Percentiles rank a stretch among this genome's conserved stretches.
Evolutionary conservation across 2,113 vertebrate genomes (phyloP).

Genomic region (Rhadina sibilatrix): DNA sequence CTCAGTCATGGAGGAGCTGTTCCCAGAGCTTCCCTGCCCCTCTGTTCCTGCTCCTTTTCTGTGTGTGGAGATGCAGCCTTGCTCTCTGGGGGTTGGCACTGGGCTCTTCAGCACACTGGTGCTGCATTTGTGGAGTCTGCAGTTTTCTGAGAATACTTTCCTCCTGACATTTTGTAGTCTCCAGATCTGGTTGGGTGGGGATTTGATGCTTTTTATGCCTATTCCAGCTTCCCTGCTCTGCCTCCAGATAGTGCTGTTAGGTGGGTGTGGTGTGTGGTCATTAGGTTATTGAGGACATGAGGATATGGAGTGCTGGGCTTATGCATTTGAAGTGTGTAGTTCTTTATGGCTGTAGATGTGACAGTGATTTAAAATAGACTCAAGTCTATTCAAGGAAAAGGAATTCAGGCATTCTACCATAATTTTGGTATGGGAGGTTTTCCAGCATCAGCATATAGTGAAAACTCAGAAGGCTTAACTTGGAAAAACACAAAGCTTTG

Average conservation of each 20-base stretch:
- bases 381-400: neutral
- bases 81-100: neutral
- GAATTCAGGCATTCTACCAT: no score
- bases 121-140: neutral
- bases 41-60: neutral
- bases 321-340: neutral
- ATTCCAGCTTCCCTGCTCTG: neutral
- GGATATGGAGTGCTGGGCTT: neutral
- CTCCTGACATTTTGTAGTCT: neutral
- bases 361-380: neutral
- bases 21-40: neutral
- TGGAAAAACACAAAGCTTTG: neutral
- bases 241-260: neutral
- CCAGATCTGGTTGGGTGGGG: neutral
- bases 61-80: fast-evolving
- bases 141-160: neutral
- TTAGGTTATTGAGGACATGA: neutral
- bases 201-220: neutral
- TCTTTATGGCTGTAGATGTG: neutral
- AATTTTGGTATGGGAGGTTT: neutral
- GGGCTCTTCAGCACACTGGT: neutral
- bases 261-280: neutral
- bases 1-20: neutral
- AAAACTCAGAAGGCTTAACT: neutral
- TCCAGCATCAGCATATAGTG: neutral